Evolutionary conservation across 2,888 invertebrate genomes (phyloP), one percentile per base, ranked within the genome.

Genomic region (Pandemis heparana): DNA sequence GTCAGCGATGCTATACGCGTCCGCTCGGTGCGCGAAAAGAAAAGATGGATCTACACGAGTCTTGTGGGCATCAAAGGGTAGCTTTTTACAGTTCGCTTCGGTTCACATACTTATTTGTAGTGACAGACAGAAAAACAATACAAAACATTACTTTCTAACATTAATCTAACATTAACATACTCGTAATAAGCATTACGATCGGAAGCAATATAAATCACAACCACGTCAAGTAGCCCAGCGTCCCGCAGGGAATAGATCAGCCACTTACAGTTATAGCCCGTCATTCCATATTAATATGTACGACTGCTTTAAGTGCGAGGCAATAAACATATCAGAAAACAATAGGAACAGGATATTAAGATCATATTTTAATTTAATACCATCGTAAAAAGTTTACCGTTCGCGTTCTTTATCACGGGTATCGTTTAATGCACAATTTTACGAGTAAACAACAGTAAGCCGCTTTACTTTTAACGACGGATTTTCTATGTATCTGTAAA

Each of bases 191-290:
- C 48, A 63, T 68, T 59, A 68, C 16, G 63, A 73, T 68, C 68
- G 63, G 48, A 73, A 73, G 48, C 63, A 14, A 69, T 73, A 72
- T 56, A 63, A 65, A 61, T n/a, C 10, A 71, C 46, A 56, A 14
- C 63, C 62, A 46, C 10, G 56, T 38, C 23, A 56, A 56, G 67
- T 41, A 18, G 46, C 67, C 65, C 60, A 43, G 56, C 12, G 66
- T n/a, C 60, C 73, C 63, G 41, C 48, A 32, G 63, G 68, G 68
- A 53, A 64, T 64, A 38, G 38, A 12, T 48, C 64, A 38, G 10
- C 63, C 68, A 64, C 68, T 73, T 51, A 73, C 73, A 63, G 73
- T 69, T 73, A 73, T 73, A 64, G 48, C 63, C 73, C 59, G 68
- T 73, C 67, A 43, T 14, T 62, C 38, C 39, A 18, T 68, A 73